phyloP scores from a whole-genome alignment of 2,113 vertebrate genomes.

The Jaculus jaculus region DNA sequence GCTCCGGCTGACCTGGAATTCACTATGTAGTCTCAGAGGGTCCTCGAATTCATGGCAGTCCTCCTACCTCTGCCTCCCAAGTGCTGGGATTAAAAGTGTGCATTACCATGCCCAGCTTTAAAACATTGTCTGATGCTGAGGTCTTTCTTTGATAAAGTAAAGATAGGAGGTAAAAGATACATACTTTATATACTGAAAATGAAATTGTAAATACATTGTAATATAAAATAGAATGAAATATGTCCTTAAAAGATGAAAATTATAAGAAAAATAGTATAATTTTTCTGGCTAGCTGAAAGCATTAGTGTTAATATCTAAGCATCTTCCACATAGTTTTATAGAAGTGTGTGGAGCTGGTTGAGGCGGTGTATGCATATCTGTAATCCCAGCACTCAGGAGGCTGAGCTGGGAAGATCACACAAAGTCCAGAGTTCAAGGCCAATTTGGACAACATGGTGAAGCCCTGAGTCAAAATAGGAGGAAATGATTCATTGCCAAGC shows the following conservation, averaged over 20 bases:
- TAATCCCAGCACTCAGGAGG: not conserved
- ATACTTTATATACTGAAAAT: constrained; percentile 34
- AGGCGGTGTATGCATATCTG: not conserved
- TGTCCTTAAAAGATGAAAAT: constrained; percentile 2
- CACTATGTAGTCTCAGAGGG: too few relatives aligned
- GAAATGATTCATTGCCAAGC: not conserved
- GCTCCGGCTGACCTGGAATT: too few relatives aligned
- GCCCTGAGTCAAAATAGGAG: not conserved
- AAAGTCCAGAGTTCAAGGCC: not conserved
- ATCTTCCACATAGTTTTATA: constrained; percentile 16
- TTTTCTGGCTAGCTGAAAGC: not conserved
- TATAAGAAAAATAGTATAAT: not conserved
- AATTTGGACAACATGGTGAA: not conserved
- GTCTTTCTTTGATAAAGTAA: constrained; percentile 44
- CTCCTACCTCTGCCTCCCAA: too few relatives aligned
- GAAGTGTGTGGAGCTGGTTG: not conserved
- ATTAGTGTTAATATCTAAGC: not conserved
- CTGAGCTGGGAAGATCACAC: not conserved
- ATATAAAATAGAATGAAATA: not conserved
- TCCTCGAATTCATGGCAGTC: too few relatives aligned
- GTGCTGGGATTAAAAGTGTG: too few relatives aligned
- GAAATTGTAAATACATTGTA: not conserved
- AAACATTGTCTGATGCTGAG: not conserved
- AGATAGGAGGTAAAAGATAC: not conserved
- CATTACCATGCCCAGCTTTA: too few relatives aligned